Evolutionary conservation across 2,888 invertebrate species (phyloP), one percentile per base, ranked within the genome.

Genomic region (Calameuta idolon): DNA sequence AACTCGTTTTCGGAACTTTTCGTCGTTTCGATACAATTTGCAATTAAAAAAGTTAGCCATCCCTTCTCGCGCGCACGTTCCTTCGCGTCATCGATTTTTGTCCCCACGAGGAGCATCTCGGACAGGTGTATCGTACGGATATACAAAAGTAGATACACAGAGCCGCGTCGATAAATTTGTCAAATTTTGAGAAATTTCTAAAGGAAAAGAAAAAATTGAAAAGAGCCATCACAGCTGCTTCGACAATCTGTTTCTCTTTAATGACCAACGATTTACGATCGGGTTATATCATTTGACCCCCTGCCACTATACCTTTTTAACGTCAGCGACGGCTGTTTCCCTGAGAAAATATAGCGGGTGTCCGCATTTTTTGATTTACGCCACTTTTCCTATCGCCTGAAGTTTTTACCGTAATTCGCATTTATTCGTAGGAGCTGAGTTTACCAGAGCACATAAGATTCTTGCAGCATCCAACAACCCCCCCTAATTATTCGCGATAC

Each of bases 1-100:
- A 78, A 71, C 76, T 78, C 55, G 69, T 34, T 78, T 75, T 78
- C 69, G 75, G 35, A 78, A 78, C 75, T 76, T 78, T 78, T 73
- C 34, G 34, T 34, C 34, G 73, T 76, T 78, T 15, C 78, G 76
- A 76, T 71, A 78, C 76, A 78, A 78, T 78, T 78, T 78, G 71
- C 69, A 75, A 78, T 78, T 78, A 76, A 75, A 69, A 76, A 78
- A 78, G 73, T 78, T 76, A n/a, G 31, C 12, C 71, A 23, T 5
- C 12, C 55, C 55, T 55, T 55, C 5, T 23, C 9, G 5, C 9
- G 55, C 23, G 23, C 55, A 23, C 55, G 55, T 55, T 55, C 23
- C 23, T 15, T 23, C 23, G 2, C 23, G 9, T 55, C 23, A 55
- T 55, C 9, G 55, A 55, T 55, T 23, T 55, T 55, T 23, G 2